phyloP scores from a whole-genome alignment of 2,797 vertebrate genomes.

The Danio kyathit region DNA sequence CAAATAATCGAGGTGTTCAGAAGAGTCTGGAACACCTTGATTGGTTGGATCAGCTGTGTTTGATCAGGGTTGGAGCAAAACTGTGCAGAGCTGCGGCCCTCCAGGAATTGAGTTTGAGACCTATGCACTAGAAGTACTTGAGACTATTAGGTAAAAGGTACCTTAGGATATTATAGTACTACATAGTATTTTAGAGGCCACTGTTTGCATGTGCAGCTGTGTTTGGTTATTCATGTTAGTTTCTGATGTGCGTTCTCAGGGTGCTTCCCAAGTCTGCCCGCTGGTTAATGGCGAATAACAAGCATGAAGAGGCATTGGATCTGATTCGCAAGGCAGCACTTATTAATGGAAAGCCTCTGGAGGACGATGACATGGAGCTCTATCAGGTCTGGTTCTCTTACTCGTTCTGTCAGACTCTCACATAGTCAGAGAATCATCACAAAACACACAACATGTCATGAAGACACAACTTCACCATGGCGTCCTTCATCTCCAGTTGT shows the following conservation, averaged over 20 bases:
- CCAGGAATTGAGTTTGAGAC: no score
- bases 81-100: no score
- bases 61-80: no score
- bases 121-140: no score
- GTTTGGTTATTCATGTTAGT: background rate
- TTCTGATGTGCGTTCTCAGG: slow-evolving; percentile 67
- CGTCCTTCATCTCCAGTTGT: no score
- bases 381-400: slow-evolving; percentile 62
- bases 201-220: background rate
- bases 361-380: slow-evolving; percentile 64
- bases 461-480: no score
- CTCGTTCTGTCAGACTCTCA: background rate
- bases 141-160: no score
- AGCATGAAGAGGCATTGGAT: slow-evolving; percentile 79
- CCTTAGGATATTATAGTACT: no score
- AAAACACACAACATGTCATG: no score
- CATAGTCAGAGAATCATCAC: background rate
- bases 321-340: slow-evolving; percentile 80
- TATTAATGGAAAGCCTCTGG: slow-evolving; percentile 76
- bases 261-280: slow-evolving; percentile 84
- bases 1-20: no score
- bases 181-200: background rate
- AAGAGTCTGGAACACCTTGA: no score
- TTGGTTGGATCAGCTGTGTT: no score
- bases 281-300: slow-evolving; percentile 82